Conservation (phyloP, 2,797 vertebrate species). For the Lemur catta region DNA sequence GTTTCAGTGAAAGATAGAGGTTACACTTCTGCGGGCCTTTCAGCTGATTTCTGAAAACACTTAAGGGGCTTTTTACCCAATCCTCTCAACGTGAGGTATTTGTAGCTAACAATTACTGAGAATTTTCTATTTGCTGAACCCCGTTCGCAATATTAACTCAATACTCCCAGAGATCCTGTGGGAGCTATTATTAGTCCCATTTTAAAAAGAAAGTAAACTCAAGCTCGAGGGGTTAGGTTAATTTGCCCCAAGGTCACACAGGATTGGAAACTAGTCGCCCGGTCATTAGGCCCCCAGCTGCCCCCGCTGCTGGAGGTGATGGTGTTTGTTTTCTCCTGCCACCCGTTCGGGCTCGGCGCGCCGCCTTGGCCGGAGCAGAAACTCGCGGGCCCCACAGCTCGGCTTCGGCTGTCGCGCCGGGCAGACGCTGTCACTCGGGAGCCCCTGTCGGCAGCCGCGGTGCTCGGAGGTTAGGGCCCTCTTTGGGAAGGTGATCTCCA, state of each 20-base stretch:
- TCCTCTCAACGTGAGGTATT: background rate
- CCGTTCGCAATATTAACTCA: background rate
- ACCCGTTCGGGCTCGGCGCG: fast-evolving
- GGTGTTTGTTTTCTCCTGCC: background rate
- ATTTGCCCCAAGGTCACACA: background rate
- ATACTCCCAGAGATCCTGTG: background rate
- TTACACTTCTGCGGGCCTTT: background rate
- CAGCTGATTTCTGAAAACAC: background rate
- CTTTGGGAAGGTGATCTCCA: conserved; percentile 84
- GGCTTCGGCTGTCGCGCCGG: background rate
- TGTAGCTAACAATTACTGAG: background rate
- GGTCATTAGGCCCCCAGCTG: background rate
- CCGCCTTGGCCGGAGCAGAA: background rate
- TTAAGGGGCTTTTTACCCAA: background rate
- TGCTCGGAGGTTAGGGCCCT: conserved; percentile 69
- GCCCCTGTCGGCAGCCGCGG: conserved; percentile 57
- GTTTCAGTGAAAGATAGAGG: background rate
- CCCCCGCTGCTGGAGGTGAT: background rate
- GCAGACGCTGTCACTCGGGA: conserved; percentile 66
- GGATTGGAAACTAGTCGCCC: background rate
- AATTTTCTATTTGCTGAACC: background rate
- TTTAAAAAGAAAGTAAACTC: conserved; percentile 1
- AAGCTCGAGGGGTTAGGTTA: background rate
- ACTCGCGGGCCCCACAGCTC: fast-evolving
- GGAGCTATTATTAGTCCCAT: background rate